Conservation (phyloP, 2,888 invertebrate species). For the Caenorhabditis plicata region DNA sequence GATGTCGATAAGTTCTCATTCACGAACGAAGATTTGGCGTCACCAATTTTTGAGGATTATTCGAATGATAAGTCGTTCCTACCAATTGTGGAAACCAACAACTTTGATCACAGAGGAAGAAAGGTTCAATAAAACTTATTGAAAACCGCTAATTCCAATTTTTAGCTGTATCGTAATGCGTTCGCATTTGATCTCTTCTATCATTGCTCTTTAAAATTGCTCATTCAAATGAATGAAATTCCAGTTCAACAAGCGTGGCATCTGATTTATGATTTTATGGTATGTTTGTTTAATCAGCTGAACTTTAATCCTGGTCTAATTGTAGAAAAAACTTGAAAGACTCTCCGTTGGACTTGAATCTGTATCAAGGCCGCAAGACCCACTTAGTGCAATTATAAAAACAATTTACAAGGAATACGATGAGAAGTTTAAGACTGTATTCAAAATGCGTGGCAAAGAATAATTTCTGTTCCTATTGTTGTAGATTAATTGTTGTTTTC, state of each 20-base stretch:
- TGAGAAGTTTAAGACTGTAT: constrained; percentile 57
- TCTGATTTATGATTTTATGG: constrained; percentile 54
- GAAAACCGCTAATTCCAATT: neutral
- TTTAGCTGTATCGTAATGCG: constrained; percentile 53
- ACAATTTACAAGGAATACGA: constrained; percentile 54
- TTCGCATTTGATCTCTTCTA: constrained; percentile 61
- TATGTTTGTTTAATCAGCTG: constrained; percentile 15
- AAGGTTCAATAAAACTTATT: constrained; percentile 16
- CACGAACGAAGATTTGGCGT: constrained; percentile 41
- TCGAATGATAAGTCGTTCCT: constrained; percentile 52
- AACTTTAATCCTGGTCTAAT: neutral
- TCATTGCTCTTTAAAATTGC: constrained; percentile 43
- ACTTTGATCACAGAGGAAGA: constrained; percentile 54
- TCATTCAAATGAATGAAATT: constrained; percentile 48
- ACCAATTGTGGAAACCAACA: constrained; percentile 39
- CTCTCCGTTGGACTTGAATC: constrained; percentile 46
- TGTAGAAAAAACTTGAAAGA: constrained; percentile 4
- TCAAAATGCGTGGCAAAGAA: constrained; percentile 51
- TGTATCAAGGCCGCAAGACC: constrained; percentile 51
- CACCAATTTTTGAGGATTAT: constrained; percentile 50
- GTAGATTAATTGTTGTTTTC: constrained; percentile 12
- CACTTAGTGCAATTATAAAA: constrained; percentile 42
- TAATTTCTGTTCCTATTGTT: constrained; percentile 6
- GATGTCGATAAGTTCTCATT: constrained; percentile 16
- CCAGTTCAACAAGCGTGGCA: constrained; percentile 52